A percentile compares a stretch with the other conserved stretches of the same genome.
Evolutionary conservation across 2,113 vertebrate species (phyloP).

Genomic region (Nannospalax galili): DNA sequence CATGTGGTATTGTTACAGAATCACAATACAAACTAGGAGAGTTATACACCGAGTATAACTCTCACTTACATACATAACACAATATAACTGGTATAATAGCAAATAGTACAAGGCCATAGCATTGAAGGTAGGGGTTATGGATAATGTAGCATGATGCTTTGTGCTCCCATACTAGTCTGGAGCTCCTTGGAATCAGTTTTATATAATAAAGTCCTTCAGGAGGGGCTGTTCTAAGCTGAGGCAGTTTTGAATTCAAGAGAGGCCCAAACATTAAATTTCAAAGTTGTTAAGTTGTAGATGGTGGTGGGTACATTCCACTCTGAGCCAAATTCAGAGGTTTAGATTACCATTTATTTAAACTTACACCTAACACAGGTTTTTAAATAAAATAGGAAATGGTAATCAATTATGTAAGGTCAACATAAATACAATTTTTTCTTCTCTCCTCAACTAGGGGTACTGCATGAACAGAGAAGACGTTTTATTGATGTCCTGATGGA

Average conservation of each 20-base stretch:
- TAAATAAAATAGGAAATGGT: constrained; percentile 20
- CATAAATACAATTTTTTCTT: constrained; percentile 3
- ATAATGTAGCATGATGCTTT: background rate
- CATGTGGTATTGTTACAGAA: background rate
- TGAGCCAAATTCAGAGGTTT: background rate
- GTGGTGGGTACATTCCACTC: background rate
- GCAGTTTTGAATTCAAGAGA: constrained; percentile 44
- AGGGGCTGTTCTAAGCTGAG: background rate
- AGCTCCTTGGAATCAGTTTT: background rate
- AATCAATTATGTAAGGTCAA: constrained; percentile 58
- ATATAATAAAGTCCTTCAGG: constrained; percentile 11
- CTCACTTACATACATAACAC: background rate
- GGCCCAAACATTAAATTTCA: background rate
- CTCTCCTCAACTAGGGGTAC: constrained; percentile 52
- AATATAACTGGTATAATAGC: background rate
- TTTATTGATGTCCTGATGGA: constrained; percentile 69
- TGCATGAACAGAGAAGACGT: constrained; percentile 23
- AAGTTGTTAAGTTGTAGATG: background rate
- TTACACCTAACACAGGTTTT: constrained; percentile 32
- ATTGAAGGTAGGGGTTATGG: background rate
- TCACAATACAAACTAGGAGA: background rate
- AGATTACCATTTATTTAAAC: constrained; percentile 38
- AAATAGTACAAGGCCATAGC: background rate
- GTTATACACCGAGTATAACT: background rate
- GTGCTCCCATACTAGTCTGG: background rate